Evolutionary conservation across 2,888 invertebrate species (phyloP).

Genomic region (Hylaea fasciaria): DNA sequence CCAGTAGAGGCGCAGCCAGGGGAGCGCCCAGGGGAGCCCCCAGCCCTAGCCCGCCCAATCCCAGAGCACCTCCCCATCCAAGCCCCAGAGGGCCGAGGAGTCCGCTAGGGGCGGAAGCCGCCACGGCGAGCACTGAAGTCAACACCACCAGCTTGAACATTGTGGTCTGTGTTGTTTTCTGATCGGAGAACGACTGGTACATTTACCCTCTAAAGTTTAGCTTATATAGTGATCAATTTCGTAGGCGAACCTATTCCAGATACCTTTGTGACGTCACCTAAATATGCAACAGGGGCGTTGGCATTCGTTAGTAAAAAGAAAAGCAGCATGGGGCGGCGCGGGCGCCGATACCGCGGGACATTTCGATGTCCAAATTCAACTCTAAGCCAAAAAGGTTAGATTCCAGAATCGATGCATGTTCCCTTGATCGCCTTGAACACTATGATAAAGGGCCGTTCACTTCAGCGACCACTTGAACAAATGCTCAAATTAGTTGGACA

Average conservation of each 20-base stretch:
- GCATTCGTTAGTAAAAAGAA: constrained; percentile 61
- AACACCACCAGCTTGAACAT: constrained; percentile 87
- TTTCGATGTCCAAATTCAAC: constrained; percentile 47
- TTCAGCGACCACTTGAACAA: constrained; percentile 41
- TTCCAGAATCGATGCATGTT: constrained; percentile 50
- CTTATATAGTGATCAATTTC: constrained; percentile 72
- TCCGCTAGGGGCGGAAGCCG: constrained; percentile 76
- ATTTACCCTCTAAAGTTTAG: constrained; percentile 56
- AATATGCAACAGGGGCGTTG: constrained; percentile 72
- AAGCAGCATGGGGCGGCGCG: constrained; percentile 53
- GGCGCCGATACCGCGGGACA: constrained; percentile 35
- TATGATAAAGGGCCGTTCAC: constrained; percentile 75
- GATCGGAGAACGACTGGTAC: constrained; percentile 70
- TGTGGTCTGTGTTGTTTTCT: constrained; percentile 81
- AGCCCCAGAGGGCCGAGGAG: constrained; percentile 46
- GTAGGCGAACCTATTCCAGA: constrained; percentile 72
- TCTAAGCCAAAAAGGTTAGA: constrained; percentile 54
- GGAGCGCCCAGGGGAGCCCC: constrained; percentile 57
- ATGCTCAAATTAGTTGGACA: constrained; percentile 31
- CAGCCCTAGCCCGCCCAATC: constrained; percentile 50
- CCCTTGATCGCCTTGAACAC: constrained; percentile 75
- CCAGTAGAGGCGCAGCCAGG: constrained; percentile 50
- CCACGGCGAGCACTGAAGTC: constrained; percentile 85
- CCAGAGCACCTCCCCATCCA: constrained; percentile 54
- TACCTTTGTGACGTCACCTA: constrained; percentile 73